phyloP scores from a whole-genome alignment of 2,888 invertebrate genomes.

The Sarcophaga rosellei region DNA sequence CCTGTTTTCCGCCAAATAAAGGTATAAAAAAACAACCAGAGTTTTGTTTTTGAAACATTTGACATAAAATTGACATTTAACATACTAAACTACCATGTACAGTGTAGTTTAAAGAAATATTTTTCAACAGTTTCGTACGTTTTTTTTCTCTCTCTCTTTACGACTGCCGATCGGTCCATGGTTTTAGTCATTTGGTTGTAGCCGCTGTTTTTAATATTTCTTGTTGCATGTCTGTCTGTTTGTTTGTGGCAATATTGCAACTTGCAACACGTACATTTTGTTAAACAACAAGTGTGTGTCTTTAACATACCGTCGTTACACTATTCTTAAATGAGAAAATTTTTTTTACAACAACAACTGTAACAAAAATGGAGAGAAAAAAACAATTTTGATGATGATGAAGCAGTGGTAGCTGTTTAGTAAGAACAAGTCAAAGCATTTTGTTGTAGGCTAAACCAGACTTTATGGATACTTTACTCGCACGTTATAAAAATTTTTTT shows the following conservation, averaged over 20 bases:
- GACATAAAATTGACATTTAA: conserved; percentile 78
- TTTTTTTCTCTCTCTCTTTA: not conserved
- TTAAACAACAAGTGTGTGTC: conserved; percentile 49
- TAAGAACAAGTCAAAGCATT: too few species aligned
- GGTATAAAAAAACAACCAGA: not conserved
- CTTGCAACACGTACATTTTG: conserved; percentile 43
- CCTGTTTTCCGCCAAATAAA: conserved; percentile 50
- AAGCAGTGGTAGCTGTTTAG: too few species aligned
- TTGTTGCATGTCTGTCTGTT: not conserved
- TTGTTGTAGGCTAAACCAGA: too few species aligned
- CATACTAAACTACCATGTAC: conserved; percentile 73
- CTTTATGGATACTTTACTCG: too few species aligned
- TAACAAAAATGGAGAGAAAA: not conserved
- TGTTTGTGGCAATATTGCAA: conserved; percentile 15
- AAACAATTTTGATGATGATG: not conserved
- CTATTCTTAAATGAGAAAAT: conserved; percentile 7
- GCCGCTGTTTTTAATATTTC: not conserved
- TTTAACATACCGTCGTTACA: conserved; percentile 30
- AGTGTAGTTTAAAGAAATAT: conserved; percentile 61
- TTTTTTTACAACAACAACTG: not conserved
- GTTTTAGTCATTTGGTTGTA: conserved; percentile 16
- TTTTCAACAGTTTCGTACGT: conserved; percentile 29
- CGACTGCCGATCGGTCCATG: not conserved
- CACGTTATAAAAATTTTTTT: too few species aligned
- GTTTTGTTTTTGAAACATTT: conserved; percentile 63